Conservation (phyloP, 1,140 invertebrate species). For the Bombus superbus region DNA sequence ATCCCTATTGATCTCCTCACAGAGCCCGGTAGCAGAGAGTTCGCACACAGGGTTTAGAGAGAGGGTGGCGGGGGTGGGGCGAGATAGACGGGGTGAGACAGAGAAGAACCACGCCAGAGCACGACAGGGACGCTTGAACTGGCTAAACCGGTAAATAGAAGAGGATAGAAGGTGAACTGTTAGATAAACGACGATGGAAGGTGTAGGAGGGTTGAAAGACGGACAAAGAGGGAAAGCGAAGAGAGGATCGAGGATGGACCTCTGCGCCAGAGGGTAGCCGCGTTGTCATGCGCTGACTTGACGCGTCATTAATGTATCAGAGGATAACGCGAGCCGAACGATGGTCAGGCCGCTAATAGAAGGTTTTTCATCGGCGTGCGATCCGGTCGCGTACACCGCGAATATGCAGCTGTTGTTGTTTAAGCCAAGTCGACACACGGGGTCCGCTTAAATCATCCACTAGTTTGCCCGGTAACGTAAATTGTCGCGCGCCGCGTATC, state of each 20-base stretch:
- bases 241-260: slow-evolving; percentile 57
- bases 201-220: not conserved
- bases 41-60: slow-evolving; percentile 33
- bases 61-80: not conserved
- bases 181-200: not conserved
- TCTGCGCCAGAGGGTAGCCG: slow-evolving; percentile 57
- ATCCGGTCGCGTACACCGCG: not conserved
- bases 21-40: slow-evolving; percentile 68
- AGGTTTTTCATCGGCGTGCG: slow-evolving; percentile 18
- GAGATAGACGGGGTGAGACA: slow-evolving; percentile 17
- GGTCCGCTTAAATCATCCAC: slow-evolving; percentile 58
- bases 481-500: slow-evolving; percentile 63
- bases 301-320: slow-evolving; percentile 70
- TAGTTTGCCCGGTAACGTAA: slow-evolving; percentile 60
- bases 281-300: slow-evolving; percentile 73
- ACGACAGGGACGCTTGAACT: not conserved
- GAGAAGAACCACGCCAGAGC: not conserved
- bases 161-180: not conserved
- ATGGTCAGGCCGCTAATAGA: slow-evolving; percentile 34
- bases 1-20: slow-evolving; percentile 74
- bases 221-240: not conserved
- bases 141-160: not conserved
- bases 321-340: slow-evolving; percentile 63
- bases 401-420: slow-evolving; percentile 59
- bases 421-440: slow-evolving; percentile 41